Evolutionary conservation across 2,797 vertebrate species (phyloP), one percentile per base, ranked within the genome.

Genomic region (Coluber constrictor): DNA sequence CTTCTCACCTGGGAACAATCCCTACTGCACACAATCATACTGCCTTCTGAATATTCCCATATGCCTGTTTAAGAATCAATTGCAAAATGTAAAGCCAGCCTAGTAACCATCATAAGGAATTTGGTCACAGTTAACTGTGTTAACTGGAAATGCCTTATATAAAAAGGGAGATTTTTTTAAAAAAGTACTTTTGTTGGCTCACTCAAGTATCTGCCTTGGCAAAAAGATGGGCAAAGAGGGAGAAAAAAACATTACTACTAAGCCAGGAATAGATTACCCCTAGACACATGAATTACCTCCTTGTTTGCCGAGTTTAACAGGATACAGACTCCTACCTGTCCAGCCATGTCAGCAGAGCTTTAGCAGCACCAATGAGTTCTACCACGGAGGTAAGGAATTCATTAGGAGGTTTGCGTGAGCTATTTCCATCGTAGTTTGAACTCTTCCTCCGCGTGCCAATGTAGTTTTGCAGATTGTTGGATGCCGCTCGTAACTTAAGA

Each of bases 341-440:
- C 93, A 99, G 96, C 98, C 99, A 99, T 0, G 98, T 98, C 93
- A 99, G 97, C 96, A 99, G 97, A 90, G 97, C 98, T 97, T 99
- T 99, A 83, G 99, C 99, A 29, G 98, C 98, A 0, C 97, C 98
- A 43, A 99, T 99, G 92, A 99, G 98, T 95, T 99, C 98, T 25
- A 99, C 98, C 11, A 99, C 98, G 0, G 99, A 99, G 0, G 98
- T 99, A 79, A 99, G 98, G 95, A 99, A 98, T 90, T 99, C 98
- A 87, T 99, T 99, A 95, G 98, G 98, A 74, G 99, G 99, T 95
- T 98, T 99, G 94, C 96, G 98, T 93, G 98, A 98, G 56, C 96
- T 97, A 29, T 95, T 97, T 87, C 96, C 97, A 32, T 98, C 98
- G 3, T 99, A 98, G 86, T 94, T 96, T 0, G 98, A 98, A 95